Conservation (phyloP, 2,888 invertebrate genomes). For the Cheilosia soror region DNA sequence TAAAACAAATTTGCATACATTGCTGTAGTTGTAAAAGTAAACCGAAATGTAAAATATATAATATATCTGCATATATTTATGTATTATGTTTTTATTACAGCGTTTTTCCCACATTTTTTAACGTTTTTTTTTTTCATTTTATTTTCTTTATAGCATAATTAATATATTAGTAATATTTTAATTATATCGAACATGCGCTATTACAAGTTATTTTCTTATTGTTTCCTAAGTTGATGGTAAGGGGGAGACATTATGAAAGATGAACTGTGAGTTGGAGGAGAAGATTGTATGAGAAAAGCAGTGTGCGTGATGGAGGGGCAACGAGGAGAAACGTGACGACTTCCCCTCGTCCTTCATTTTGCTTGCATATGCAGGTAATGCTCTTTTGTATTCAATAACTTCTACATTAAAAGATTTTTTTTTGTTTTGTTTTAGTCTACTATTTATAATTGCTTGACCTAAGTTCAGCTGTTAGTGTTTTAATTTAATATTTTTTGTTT, state of each 20-base stretch:
- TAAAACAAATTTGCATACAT: conserved; percentile 44
- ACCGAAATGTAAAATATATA: conserved; percentile 66
- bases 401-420: conserved; percentile 76
- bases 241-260: conserved; percentile 60
- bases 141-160: conserved; percentile 62
- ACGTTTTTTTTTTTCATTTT: conserved; percentile 51
- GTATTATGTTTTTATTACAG: conserved; percentile 61
- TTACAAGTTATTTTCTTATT: conserved; percentile 74
- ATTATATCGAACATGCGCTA: conserved; percentile 75
- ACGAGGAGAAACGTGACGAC: conserved; percentile 67
- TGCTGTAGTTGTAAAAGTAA: conserved; percentile 50
- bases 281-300: conserved; percentile 71
- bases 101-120: conserved; percentile 62
- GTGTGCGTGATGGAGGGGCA: conserved; percentile 74
- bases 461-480: conserved; percentile 76
- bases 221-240: conserved; percentile 72
- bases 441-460: conserved; percentile 75
- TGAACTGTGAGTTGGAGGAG: conserved; percentile 67
- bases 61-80: conserved; percentile 59
- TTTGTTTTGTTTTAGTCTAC: conserved; percentile 75
- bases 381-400: conserved; percentile 75
- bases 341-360: conserved; percentile 67
- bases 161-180: conserved; percentile 74
- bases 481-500: conserved; percentile 72
- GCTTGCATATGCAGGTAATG: conserved; percentile 75